phyloP scores from a whole-genome alignment of 2,797 vertebrate species.

The Rhadinocentrus ornatus region DNA sequence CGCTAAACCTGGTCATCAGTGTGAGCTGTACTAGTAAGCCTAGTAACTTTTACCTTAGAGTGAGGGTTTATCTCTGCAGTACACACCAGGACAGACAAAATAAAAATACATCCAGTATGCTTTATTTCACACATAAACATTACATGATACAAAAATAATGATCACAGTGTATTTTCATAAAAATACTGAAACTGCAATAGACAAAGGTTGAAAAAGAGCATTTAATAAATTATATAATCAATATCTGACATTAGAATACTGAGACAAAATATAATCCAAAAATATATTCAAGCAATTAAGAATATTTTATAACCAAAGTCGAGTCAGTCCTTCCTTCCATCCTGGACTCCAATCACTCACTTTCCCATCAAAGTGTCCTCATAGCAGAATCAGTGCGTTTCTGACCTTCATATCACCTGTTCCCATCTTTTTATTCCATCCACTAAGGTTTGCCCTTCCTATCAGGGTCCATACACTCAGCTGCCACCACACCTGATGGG shows the following conservation, averaged over 20 bases:
- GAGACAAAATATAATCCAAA: constrained; percentile 72
- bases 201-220: constrained; percentile 90
- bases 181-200: constrained; percentile 90
- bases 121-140: constrained; percentile 94
- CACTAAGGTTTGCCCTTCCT: constrained; percentile 16
- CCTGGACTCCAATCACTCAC: constrained; percentile 9
- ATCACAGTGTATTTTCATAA: constrained; percentile 93
- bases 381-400: constrained; percentile 60
- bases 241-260: constrained; percentile 90
- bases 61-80: neutral
- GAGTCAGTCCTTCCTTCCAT: constrained; percentile 33
- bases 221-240: constrained; percentile 99
- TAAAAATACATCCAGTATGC: constrained; percentile 85
- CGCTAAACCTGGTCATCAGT: too few species aligned
- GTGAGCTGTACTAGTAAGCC: too few species aligned
- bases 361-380: constrained; percentile 45
- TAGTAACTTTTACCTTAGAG: neutral
- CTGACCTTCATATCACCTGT: constrained; percentile 34
- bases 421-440: constrained; percentile 32
- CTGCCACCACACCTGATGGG: constrained; percentile 54
- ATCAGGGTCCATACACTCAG: constrained; percentile 40
- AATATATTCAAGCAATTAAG: constrained; percentile 74
- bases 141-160: constrained; percentile 97
- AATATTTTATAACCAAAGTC: constrained; percentile 60
- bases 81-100: constrained; percentile 58